Base-by-base conservation (phyloP, 2,888 invertebrate genomes). In the Macrophya alboannulata region DNA sequence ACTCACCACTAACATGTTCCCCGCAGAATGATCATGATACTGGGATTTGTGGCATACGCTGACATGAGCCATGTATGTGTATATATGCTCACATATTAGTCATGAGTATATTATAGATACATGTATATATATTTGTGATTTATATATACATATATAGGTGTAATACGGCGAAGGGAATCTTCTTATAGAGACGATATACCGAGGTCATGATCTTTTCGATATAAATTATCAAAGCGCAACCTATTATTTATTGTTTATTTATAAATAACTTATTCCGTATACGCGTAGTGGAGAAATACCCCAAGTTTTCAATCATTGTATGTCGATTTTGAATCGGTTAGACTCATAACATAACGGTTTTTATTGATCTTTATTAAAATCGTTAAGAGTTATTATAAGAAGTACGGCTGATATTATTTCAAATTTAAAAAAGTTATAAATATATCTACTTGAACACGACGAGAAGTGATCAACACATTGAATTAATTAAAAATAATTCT, bases 191-290 rank as follows among this genome's bases (percentile, higher is more conserved):
- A 25, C 71, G 71, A 72, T 74, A 74, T 48, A 45, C 74, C 45
- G 74, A 74, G 74, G 74, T 74, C 74, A 21, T 21, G 74, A 74
- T 55, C 74, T 74, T 74, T 74, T 15, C 74, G 74, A 74, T 74
- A 74, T 48, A n/a, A 74, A 74, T 74, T 74, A 74, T 74, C 74
- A 17, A 43, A 48, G 74, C 15, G 45, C 74, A 74, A 48, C 74
- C 25, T 48, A n/a, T n/a, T 45, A 21, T 74, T 45, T 9, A 45
- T 74, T 43, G 43, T 74, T 45, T 43, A 74, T 74, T 74, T 74
- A 74, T 74, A 74, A 45, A 43, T 74, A 45, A 48, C 17, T 68
- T 43, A 45, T 74, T 74, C 74, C 21, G 45, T 74, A 68, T 68
- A 2, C 62, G 25, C 68, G 37, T 37, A 62, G 62, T 62, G 10